phyloP scores from a whole-genome alignment of 2,113 vertebrate genomes.

The Coregonus clupeaformis region DNA sequence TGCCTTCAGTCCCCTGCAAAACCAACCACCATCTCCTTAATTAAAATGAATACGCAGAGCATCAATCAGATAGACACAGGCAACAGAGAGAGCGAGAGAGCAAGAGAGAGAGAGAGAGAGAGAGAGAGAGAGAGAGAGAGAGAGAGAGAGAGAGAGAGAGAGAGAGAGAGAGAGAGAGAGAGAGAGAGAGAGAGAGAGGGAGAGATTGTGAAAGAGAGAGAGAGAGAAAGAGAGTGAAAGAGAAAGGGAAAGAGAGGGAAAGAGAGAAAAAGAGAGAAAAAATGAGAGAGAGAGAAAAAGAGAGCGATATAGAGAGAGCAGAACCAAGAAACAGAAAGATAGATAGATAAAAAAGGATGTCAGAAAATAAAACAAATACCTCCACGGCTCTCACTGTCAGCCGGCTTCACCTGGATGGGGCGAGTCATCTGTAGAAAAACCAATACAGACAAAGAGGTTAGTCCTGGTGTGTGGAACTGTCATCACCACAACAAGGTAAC shows the following conservation, averaged over 20 bases:
- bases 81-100: background rate
- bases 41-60: slow-evolving; percentile 56
- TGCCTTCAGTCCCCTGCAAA: slow-evolving; percentile 49
- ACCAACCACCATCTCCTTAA: slow-evolving; percentile 53
- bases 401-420: slow-evolving; percentile 88
- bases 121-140: background rate
- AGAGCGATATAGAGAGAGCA: slow-evolving; percentile 6
- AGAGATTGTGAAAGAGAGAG: too few relatives aligned
- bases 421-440: slow-evolving; percentile 81
- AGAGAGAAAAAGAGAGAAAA: slow-evolving; percentile 3
- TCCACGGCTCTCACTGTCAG: slow-evolving; percentile 88
- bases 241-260: background rate
- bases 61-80: slow-evolving; percentile 43
- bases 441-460: slow-evolving; percentile 47
- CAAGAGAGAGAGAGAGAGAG: slow-evolving; percentile 1
- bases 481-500: slow-evolving; percentile 31
- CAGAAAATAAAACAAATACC: slow-evolving; percentile 77
- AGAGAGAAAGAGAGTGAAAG: background rate
- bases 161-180: background rate
- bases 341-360: slow-evolving; percentile 32
- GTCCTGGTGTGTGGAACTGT: slow-evolving; percentile 23
- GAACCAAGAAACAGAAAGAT: too few relatives aligned
- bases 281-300: background rate
- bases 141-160: background rate
- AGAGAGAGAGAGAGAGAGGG: background rate